Percentiles rank a stretch among this genome's conserved stretches.
Conservation (phyloP, 2,797 vertebrate genomes). For the Pogoniulus pusillus region DNA sequence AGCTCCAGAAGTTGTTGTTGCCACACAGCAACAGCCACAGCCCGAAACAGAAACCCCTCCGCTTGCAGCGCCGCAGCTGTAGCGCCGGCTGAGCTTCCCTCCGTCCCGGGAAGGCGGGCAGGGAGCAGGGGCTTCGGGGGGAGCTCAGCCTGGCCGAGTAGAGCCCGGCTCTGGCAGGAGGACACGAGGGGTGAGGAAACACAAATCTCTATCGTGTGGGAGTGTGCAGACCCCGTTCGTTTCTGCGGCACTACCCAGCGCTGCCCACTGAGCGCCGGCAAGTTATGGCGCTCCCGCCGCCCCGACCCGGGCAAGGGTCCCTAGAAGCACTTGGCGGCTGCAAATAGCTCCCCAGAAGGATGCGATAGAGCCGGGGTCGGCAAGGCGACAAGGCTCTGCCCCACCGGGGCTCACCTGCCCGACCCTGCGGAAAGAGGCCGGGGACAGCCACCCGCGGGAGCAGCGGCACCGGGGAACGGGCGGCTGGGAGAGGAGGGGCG, state of each 20-base stretch:
- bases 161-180: accelerated
- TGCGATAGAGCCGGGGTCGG: not conserved
- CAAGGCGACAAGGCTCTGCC: not conserved
- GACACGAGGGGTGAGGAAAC: not conserved
- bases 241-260: not conserved
- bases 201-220: accelerated
- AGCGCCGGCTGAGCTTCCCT: not conserved
- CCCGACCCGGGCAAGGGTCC: not conserved
- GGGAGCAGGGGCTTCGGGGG: not conserved
- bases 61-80: not conserved
- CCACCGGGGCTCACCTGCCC: not conserved
- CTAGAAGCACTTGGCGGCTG: not conserved
- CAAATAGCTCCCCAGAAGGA: not conserved
- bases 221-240: not conserved
- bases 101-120: not conserved
- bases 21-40: not conserved
- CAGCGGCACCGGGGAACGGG: not conserved
- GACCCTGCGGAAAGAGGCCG: not conserved
- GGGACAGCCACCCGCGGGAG: not conserved
- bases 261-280: not conserved
- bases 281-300: not conserved
- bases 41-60: not conserved
- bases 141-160: not conserved
- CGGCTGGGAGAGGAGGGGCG: not conserved
- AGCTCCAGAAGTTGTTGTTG: not conserved